phyloP scores from a whole-genome alignment of 2,888 invertebrate species.

The Pachydiplax longipennis region DNA sequence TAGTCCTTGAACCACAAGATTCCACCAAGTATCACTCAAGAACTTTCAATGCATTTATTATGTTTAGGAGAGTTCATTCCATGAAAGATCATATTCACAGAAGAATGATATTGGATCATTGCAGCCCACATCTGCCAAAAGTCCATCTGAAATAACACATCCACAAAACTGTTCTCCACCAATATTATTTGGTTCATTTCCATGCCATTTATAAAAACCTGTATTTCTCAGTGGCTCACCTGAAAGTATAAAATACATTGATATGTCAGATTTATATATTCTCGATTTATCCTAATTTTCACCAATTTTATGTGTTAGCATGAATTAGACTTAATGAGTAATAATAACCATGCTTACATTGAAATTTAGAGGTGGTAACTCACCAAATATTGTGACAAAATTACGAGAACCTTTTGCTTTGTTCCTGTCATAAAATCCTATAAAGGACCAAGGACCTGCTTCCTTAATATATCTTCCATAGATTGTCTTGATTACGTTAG shows the following conservation, averaged over 20 bases:
- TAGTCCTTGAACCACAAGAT: too few relatives aligned
- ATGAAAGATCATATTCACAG: not conserved
- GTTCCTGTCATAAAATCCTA: not conserved
- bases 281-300: not conserved
- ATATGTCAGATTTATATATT: not conserved
- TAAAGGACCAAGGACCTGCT: not conserved
- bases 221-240: not conserved
- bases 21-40: too few relatives aligned
- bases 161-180: constrained; percentile 5
- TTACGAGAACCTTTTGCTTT: not conserved
- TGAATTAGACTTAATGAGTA: not conserved
- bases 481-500: not conserved
- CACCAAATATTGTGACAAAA: not conserved
- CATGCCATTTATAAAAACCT: not conserved
- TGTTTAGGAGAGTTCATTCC: not conserved
- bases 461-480: not conserved
- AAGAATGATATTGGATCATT: not conserved
- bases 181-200: not conserved
- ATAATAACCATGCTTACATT: not conserved
- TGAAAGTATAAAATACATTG: not conserved
- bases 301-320: not conserved
- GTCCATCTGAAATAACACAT: not conserved
- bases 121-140: not conserved
- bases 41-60: too few relatives aligned
- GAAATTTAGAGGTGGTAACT: not conserved